phyloP scores from a whole-genome alignment of 1,140 invertebrate species.

The Phortica variegata region DNA sequence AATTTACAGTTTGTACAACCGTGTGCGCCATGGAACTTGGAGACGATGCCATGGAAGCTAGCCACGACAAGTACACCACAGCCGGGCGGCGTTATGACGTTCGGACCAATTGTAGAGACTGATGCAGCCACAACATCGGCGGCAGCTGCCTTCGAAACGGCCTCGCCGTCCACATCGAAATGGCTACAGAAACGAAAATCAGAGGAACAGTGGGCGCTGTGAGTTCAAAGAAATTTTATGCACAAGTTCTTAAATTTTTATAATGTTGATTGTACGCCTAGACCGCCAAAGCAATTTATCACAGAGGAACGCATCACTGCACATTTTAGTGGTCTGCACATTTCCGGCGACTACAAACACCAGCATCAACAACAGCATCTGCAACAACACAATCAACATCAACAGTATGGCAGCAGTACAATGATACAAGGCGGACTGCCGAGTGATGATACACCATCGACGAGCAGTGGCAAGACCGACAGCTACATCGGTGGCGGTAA shows the following conservation, averaged over 20 bases:
- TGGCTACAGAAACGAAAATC: constrained; percentile 44
- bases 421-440: constrained; percentile 29
- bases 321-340: constrained; percentile 71
- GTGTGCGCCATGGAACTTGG: constrained; percentile 28
- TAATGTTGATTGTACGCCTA: constrained; percentile 22
- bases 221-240: constrained; percentile 2
- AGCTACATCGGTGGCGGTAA: constrained; percentile 25
- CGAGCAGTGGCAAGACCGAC: constrained; percentile 38
- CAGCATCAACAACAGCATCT: constrained; percentile 20
- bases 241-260: background rate
- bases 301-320: constrained; percentile 80
- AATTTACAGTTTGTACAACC: constrained; percentile 21
- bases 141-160: constrained; percentile 14
- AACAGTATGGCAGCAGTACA: constrained; percentile 33
- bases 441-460: constrained; percentile 42
- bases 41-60: constrained; percentile 39
- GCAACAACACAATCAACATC: constrained; percentile 26
- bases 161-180: constrained; percentile 9
- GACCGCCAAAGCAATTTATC: constrained; percentile 72
- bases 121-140: constrained; percentile 3
- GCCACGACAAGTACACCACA: constrained; percentile 33
- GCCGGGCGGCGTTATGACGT: constrained; percentile 41
- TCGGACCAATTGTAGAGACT: constrained; percentile 24
- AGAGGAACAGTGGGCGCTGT: constrained; percentile 28
- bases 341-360: constrained; percentile 60